Conservation (phyloP, 2,113 vertebrate genomes). For the Microtus ochrogaster region DNA sequence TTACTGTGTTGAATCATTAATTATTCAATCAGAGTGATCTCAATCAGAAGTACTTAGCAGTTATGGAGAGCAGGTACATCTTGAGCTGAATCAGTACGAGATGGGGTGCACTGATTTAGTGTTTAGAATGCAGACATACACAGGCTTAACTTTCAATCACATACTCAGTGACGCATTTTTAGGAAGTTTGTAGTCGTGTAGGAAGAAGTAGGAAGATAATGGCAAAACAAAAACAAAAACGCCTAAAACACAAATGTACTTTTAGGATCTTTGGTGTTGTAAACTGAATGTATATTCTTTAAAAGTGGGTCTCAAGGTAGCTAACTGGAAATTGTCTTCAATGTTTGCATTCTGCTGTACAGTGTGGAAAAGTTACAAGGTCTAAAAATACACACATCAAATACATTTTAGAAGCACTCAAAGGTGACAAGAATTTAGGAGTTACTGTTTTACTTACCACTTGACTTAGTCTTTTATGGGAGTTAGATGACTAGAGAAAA, state of each 20-base stretch:
- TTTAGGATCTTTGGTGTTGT: conserved; percentile 4
- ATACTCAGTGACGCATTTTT: neutral
- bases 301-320: conserved; percentile 34
- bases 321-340: conserved; percentile 44
- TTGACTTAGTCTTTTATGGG: neutral
- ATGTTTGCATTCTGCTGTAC: neutral
- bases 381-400: conserved; percentile 3
- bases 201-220: neutral
- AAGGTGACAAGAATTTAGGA: neutral
- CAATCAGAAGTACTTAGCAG: neutral
- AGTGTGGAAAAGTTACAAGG: neutral
- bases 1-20: conserved; percentile 12
- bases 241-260: neutral
- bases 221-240: neutral
- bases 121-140: neutral
- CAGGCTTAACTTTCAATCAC: conserved; percentile 12
- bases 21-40: neutral
- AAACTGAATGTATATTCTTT: neutral
- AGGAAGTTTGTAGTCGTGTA: neutral
- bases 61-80: neutral
- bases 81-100: neutral
- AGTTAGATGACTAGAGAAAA: conserved; percentile 30
- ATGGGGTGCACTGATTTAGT: neutral
- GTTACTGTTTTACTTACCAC: neutral
- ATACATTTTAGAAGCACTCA: neutral